These are phyloP conservation scores for Bubo bubo DNA, from an alignment of 2,113 vertebrate genomes.

Conservation along the genomic window DNA sequence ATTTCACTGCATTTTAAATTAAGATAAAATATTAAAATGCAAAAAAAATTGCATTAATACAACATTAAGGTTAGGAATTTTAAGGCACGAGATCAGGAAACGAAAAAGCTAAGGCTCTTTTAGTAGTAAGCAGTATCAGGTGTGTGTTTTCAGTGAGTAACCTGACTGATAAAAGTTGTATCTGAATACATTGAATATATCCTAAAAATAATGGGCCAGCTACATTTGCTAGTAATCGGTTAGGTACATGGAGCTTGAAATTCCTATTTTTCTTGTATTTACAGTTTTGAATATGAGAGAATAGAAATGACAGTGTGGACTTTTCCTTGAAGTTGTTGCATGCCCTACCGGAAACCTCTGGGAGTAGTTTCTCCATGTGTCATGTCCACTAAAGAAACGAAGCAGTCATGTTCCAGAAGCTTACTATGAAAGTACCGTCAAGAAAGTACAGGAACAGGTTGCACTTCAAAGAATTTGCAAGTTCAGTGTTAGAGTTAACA, in stretches of 20 bases:
- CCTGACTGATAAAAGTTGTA: neutral
- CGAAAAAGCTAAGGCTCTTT: neutral
- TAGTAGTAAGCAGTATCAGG: neutral
- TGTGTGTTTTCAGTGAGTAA: neutral
- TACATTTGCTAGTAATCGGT: neutral
- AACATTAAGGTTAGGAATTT: neutral
- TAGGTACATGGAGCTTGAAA: neutral
- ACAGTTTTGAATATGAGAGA: neutral
- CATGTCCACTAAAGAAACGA: neutral
- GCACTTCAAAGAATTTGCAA: neutral
- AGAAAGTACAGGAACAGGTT: neutral
- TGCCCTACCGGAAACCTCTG: neutral
- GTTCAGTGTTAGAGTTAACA: neutral
- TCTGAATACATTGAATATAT: neutral
- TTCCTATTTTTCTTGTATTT: neutral
- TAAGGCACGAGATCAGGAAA: neutral
- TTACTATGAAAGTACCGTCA: neutral
- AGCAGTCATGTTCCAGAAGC: neutral
- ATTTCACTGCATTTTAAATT: neutral
- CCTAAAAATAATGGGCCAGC: neutral
- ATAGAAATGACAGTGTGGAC: fast-evolving
- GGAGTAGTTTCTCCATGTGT: neutral
- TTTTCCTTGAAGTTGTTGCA: neutral
- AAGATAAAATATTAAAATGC: neutral
- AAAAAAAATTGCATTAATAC: neutral